Percentiles rank a stretch among this genome's conserved stretches.
Evolutionary conservation across 2,797 vertebrate species (phyloP).

Genomic region (Rhinatrema bivittatum): DNA sequence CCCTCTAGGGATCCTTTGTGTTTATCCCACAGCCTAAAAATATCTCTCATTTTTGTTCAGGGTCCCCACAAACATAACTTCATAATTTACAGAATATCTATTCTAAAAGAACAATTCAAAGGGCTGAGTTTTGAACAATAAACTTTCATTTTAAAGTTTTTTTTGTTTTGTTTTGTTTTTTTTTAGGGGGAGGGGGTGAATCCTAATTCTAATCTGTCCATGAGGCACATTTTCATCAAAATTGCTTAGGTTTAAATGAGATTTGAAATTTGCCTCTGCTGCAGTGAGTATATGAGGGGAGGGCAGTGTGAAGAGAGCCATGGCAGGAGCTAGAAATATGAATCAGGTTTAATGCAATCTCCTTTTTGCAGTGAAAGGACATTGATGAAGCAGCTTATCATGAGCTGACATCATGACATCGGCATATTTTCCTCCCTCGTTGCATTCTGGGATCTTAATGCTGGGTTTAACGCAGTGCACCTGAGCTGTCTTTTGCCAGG

Average conservation of each 20-base stretch:
- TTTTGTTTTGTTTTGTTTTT: too few relatives aligned
- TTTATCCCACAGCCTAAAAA: too few relatives aligned
- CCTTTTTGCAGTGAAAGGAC: neutral
- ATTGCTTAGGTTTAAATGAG: neutral
- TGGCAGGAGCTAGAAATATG: neutral
- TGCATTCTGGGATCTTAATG: constrained; percentile 1
- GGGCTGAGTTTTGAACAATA: constrained; percentile 14
- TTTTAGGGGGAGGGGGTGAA: too few relatives aligned
- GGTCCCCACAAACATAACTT: constrained; percentile 33
- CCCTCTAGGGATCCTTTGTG: too few relatives aligned
- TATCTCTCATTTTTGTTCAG: constrained; percentile 34
- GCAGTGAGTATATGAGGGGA: constrained; percentile 2
- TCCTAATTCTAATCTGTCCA: constrained; percentile 4
- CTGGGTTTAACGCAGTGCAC: neutral
- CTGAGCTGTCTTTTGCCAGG: neutral
- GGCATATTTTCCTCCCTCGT: neutral
- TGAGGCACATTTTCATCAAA: constrained; percentile 15
- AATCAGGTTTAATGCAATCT: neutral
- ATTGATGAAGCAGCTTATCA: neutral
- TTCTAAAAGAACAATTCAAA: constrained; percentile 17
- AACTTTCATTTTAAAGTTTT: constrained; percentile 16
- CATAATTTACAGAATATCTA: constrained; percentile 26
- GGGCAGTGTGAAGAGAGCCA: neutral
- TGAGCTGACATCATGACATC: neutral
- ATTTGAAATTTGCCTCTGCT: constrained; percentile 4